phyloP scores from a whole-genome alignment of 2,888 invertebrate genomes.

The Anoncus sp. region DNA sequence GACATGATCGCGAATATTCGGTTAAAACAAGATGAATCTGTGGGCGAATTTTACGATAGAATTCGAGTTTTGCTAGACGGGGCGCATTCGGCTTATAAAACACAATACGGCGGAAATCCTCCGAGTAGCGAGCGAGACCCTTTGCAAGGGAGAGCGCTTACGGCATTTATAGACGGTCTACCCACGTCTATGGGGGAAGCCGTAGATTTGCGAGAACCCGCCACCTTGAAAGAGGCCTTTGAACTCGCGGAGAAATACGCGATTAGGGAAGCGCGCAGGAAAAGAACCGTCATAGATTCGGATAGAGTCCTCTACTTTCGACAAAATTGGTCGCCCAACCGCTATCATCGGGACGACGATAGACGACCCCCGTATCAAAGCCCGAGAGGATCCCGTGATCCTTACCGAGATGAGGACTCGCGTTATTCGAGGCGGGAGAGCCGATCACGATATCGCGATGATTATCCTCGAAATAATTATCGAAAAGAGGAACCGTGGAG shows the following conservation, averaged over 20 bases:
- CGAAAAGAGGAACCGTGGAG: too few relatives aligned
- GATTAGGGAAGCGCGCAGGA: background rate
- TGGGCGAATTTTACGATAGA: slow-evolving; percentile 14
- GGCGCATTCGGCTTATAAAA: slow-evolving; percentile 1
- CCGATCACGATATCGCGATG: background rate
- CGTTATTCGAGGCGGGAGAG: background rate
- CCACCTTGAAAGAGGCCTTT: background rate
- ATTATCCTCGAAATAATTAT: background rate
- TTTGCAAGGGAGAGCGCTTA: background rate
- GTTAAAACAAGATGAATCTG: background rate
- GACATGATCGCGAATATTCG: background rate
- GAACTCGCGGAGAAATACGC: background rate
- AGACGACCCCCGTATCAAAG: background rate
- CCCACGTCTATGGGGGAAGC: background rate
- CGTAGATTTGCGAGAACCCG: background rate
- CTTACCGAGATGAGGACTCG: background rate
- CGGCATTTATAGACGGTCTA: background rate
- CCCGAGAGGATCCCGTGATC: background rate
- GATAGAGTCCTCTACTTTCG: background rate
- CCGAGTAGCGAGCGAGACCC: background rate
- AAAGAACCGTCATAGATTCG: background rate
- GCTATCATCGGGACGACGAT: background rate
- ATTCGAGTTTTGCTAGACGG: too few relatives aligned
- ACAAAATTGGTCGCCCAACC: background rate
- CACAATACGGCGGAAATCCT: background rate